A percentile compares a stretch with the other conserved stretches of the same genome.
Evolutionary conservation across 2,888 invertebrate genomes (phyloP).

Genomic region (Pseudococcus viburni): DNA sequence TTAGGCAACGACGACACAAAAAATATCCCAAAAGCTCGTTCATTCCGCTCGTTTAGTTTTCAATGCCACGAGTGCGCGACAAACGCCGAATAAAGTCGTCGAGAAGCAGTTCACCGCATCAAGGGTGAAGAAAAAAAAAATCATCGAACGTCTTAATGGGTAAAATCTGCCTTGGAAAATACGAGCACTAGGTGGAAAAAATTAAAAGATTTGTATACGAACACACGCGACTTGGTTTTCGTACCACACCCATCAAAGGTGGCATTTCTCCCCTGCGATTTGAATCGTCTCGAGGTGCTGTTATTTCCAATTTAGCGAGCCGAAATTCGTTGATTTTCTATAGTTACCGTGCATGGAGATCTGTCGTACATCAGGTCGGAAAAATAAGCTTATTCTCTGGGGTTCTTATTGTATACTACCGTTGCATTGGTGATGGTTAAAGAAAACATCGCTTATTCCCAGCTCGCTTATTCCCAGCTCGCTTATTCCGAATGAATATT

Average conservation of each 20-base stretch:
- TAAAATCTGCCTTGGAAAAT: background rate
- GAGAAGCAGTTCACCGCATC: background rate
- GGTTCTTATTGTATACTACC: background rate
- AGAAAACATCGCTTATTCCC: background rate
- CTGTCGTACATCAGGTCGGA: background rate
- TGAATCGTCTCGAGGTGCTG: background rate
- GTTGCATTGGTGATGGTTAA: background rate
- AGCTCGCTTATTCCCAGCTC: background rate
- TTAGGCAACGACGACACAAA: background rate
- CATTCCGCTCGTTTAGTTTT: conserved; percentile 27
- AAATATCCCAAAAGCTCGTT: background rate
- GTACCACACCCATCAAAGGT: background rate
- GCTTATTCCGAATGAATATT: background rate
- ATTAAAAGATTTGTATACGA: background rate
- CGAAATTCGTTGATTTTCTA: background rate
- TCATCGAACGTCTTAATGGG: background rate
- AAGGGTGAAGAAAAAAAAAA: background rate
- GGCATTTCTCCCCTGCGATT: background rate
- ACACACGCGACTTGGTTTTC: too few relatives aligned
- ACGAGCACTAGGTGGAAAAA: background rate
- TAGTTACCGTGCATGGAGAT: background rate
- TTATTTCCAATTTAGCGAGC: conserved; percentile 7
- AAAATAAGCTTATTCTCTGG: conserved; percentile 8
- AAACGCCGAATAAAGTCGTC: background rate
- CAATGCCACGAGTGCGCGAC: background rate